phyloP scores from a whole-genome alignment of 37 sponge, comb jelly and placozoan genomes.

The Crambe crambe region DNA sequence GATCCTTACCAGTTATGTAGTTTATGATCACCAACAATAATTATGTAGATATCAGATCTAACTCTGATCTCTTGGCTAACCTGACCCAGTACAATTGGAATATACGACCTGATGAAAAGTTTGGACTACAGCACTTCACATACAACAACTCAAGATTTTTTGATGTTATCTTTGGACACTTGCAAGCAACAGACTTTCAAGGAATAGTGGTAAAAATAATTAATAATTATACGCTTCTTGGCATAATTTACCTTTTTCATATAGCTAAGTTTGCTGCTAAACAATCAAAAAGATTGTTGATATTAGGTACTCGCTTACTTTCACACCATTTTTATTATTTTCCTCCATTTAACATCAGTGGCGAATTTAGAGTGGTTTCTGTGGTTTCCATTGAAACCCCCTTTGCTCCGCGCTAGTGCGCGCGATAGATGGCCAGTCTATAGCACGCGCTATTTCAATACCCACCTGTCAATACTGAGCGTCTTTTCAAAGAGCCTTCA shows the following conservation, averaged over 20 bases:
- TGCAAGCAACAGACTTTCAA: constrained; percentile 17
- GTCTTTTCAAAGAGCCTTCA: too few relatives aligned
- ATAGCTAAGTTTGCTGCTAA: neutral
- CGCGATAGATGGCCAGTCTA: too few relatives aligned
- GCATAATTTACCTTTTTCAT: neutral
- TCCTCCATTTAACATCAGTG: neutral
- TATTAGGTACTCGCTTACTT: too few relatives aligned
- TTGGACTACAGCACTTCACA: too few relatives aligned
- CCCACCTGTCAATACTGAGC: too few relatives aligned
- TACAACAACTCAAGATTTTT: constrained; percentile 21
- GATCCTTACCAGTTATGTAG: too few relatives aligned
- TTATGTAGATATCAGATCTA: constrained; percentile 11
- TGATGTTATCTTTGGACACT: constrained; percentile 17
- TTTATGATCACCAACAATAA: too few relatives aligned
- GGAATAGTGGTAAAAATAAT: constrained; percentile 35
- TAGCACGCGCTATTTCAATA: too few relatives aligned
- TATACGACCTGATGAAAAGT: neutral
- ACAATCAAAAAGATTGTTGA: neutral
- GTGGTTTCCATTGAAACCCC: too few relatives aligned
- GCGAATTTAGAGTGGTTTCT: too few relatives aligned
- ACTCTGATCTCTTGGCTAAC: neutral
- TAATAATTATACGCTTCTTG: too few relatives aligned
- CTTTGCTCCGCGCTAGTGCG: too few relatives aligned
- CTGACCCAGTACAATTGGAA: neutral
- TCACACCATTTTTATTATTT: neutral